Evolutionary conservation across 2,797 vertebrate species (phyloP), one percentile per base, ranked within the genome.

Genomic region (Enteromius viviparus): DNA sequence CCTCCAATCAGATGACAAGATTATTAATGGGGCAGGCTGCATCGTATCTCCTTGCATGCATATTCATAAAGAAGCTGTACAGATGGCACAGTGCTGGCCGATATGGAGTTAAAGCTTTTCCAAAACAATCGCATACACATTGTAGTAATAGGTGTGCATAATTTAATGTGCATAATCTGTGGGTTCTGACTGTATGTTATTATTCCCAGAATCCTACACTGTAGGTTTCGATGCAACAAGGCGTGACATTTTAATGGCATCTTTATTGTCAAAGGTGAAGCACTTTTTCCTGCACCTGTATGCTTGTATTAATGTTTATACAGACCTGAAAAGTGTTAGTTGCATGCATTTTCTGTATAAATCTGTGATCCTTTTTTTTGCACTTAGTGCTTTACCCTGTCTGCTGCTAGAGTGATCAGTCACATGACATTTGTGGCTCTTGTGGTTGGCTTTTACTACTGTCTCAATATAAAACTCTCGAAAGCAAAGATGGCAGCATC

Each of bases 11-110:
- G 94, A 96, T 97, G 97, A 97, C 96, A 97, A 96, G 95, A 97
- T 98, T 97, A 98, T 97, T 97, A 97, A 98, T 97, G 95, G 94
- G 94, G 92, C 91, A 89, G 94, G 92, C 95, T 95, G 95, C 93
- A 95, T 95, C 93, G 93, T 95, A 95, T 96, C 94, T 94, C 94
- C 93, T 95, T 93, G 94, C 95, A 97, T 97, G 96, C 96, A 97
- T 97, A 98, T 97, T 97, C 96, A 97, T 96, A 94, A 95, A 89
- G 78, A 93, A 94, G 91, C 86, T 89, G 91, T 95, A 95, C 96
- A 96, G 96, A 96, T 97, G 96, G 95, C 94, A 95, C 94, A 34
- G 53, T 92, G 92, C 93, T 89, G 51, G 91, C 91, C 91, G 90
- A 90, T 91, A 90, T 91, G 85, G 90, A 91, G 88, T 89, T 91